A percentile compares a stretch with the other conserved stretches of the same genome.
These are phyloP conservation scores for Scaptodrosophila lebanonensis DNA, from an alignment of 1,140 invertebrate genomes.

Conservation along the genomic window DNA sequence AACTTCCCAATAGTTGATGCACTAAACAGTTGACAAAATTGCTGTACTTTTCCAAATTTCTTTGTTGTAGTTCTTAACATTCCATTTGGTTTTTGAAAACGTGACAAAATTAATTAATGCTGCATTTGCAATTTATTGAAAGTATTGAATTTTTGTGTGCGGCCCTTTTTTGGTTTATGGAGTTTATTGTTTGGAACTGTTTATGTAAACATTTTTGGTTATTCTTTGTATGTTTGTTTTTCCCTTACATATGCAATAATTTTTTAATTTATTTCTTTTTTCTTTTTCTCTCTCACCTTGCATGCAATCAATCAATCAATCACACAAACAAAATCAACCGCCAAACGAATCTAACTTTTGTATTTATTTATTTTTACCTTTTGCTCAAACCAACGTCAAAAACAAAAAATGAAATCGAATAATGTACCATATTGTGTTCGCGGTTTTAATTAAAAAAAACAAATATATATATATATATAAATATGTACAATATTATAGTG, in stretches of 20 bases:
- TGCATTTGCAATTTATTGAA: slow-evolving; percentile 9
- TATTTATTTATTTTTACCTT: slow-evolving; percentile 64
- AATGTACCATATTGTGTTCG: not conserved
- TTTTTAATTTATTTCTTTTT: slow-evolving; percentile 38
- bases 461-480: slow-evolving; percentile 31
- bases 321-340: slow-evolving; percentile 40
- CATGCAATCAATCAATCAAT: slow-evolving; percentile 35
- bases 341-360: slow-evolving; percentile 58
- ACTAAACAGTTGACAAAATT: too few relatives aligned
- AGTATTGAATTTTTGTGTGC: slow-evolving; percentile 2
- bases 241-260: slow-evolving; percentile 25
- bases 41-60: too few relatives aligned
- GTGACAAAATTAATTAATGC: slow-evolving; percentile 10
- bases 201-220: not conserved
- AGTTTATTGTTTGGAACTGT: slow-evolving; percentile 1
- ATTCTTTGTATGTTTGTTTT: slow-evolving; percentile 15
- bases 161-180: slow-evolving; percentile 14
- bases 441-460: slow-evolving; percentile 9
- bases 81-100: slow-evolving; percentile 10
- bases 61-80: slow-evolving; percentile 18
- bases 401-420: slow-evolving; percentile 43
- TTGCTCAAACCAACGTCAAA: slow-evolving; percentile 48
- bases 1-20: not conserved
- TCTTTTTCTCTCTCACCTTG: slow-evolving; percentile 54
- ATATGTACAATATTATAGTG: slow-evolving; percentile 57